A percentile compares a stretch with the other conserved stretches of the same genome.
phyloP scores from a whole-genome alignment of 1,140 invertebrate species.

The Augochlora pura region DNA sequence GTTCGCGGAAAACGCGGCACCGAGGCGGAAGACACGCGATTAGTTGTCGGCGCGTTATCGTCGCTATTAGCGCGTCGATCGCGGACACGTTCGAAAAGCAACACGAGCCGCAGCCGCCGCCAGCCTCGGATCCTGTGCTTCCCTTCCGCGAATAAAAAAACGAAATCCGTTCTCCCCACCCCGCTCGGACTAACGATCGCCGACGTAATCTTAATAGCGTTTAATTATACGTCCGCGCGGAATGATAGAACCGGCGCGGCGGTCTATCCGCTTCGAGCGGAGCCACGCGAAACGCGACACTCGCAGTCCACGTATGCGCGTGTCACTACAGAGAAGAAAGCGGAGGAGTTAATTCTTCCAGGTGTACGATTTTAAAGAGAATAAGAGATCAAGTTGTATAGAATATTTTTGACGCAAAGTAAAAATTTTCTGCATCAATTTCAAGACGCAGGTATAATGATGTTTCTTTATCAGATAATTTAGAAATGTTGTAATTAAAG shows the following conservation, averaged over 20 bases:
- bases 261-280: constrained; percentile 15
- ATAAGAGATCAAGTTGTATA: no score
- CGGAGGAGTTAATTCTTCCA: no score
- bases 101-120: background rate
- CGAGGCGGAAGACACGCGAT: no score
- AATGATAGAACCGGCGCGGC: constrained; percentile 32
- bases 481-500: no score
- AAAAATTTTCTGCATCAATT: no score
- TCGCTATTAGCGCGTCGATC: constrained; percentile 28
- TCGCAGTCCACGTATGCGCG: background rate
- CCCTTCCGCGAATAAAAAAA: background rate
- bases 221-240: constrained; percentile 37
- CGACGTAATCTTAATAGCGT: constrained; percentile 42
- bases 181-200: constrained; percentile 15
- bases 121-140: background rate
- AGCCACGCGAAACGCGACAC: constrained; percentile 26
- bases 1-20: no score
- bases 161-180: background rate
- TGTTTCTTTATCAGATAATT: no score
- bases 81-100: background rate
- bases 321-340: no score
- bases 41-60: constrained; percentile 10
- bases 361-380: no score
- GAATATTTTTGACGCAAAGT: no score
- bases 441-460: no score